phyloP scores from a whole-genome alignment of 2,888 invertebrate genomes.

The Lycia hirtaria region DNA sequence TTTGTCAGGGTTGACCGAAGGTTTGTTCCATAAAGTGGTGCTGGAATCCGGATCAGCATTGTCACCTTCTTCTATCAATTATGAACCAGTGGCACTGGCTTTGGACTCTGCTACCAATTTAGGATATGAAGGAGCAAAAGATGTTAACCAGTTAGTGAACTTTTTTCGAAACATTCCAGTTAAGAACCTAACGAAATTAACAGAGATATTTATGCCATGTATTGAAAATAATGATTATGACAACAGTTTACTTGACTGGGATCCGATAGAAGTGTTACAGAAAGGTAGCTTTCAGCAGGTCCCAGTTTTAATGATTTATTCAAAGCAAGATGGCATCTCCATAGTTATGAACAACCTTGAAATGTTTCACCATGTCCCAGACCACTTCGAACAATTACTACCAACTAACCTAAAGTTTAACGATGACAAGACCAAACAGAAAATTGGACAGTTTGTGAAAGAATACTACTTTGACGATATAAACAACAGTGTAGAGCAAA shows the following conservation, averaged over 20 bases:
- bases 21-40: conserved; percentile 67
- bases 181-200: conserved; percentile 47
- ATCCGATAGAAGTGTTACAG: conserved; percentile 59
- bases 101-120: conserved; percentile 71
- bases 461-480: conserved; percentile 63
- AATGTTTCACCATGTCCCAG: conserved; percentile 50
- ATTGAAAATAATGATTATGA: conserved; percentile 55
- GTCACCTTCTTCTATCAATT: conserved; percentile 61
- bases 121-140: conserved; percentile 61
- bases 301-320: conserved; percentile 63
- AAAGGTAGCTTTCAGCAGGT: conserved; percentile 58
- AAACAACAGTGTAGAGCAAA: conserved; percentile 44
- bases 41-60: conserved; percentile 72
- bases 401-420: conserved; percentile 68
- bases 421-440: conserved; percentile 47
- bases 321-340: conserved; percentile 50
- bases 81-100: conserved; percentile 59
- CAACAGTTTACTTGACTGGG: conserved; percentile 57
- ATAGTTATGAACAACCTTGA: conserved; percentile 48
- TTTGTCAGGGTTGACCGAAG: conserved; percentile 60
- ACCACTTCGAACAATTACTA: conserved; percentile 59
- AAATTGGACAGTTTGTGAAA: conserved; percentile 62
- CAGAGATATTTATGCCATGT: conserved; percentile 62
- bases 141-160: conserved; percentile 47
- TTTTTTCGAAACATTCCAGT: conserved; percentile 55